Conservation (phyloP, 2,113 vertebrate species). For the Polypterus bichir region DNA sequence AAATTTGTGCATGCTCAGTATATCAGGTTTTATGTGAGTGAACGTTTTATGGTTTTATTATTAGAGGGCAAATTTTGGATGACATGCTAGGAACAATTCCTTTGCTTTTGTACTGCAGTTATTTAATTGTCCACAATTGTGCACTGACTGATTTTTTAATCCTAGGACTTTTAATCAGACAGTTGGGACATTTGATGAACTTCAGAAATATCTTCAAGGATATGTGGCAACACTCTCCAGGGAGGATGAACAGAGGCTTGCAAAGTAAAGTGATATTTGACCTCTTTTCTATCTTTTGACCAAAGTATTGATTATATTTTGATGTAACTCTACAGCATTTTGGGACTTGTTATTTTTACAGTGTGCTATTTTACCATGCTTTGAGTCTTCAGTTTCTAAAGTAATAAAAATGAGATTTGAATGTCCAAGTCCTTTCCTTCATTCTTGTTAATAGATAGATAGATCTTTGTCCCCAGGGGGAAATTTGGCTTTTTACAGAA, state of each 20-base stretch:
- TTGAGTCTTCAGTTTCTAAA: not conserved
- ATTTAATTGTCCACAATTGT: not conserved
- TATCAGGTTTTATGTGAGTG: too few species aligned
- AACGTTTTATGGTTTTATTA: too few species aligned
- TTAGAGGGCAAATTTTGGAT: too few species aligned
- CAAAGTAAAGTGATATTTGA: slow-evolving; percentile 29
- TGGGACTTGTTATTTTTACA: not conserved
- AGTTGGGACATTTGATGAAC: slow-evolving; percentile 56
- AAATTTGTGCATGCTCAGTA: too few species aligned
- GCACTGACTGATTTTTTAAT: not conserved
- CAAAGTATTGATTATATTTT: too few species aligned
- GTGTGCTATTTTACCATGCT: slow-evolving; percentile 1
- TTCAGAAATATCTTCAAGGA: slow-evolving; percentile 54
- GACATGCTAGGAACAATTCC: too few species aligned
- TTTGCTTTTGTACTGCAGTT: not conserved
- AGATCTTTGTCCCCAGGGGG: too few species aligned
- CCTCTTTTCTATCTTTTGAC: too few species aligned
- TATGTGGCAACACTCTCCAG: slow-evolving; percentile 50
- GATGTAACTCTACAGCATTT: too few species aligned
- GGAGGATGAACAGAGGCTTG: slow-evolving; percentile 53
- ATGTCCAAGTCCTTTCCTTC: not conserved
- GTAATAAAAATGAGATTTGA: not conserved
- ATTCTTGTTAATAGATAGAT: too few species aligned
- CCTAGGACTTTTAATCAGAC: slow-evolving; percentile 55
- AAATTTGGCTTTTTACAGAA: too few species aligned